Conservation (phyloP, 2,888 invertebrate genomes). For the Dryobotodes eremita region DNA sequence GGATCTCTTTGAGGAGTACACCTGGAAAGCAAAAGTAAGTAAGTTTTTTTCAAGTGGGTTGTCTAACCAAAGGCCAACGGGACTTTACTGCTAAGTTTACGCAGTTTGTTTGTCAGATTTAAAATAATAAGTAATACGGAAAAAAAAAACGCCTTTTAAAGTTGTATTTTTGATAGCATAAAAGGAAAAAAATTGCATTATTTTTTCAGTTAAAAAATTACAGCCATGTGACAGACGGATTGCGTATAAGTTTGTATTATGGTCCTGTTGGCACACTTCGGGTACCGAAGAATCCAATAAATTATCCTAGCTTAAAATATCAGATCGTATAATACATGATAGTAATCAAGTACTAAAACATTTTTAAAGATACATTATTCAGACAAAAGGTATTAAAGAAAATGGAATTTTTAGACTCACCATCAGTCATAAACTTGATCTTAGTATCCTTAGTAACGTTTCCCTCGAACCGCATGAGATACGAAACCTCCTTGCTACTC, state of each 20-base stretch:
- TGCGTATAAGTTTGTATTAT: too few species aligned
- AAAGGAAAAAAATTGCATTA: neutral
- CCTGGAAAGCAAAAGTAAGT: slow-evolving; percentile 84
- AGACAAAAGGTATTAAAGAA: too few species aligned
- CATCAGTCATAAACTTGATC: slow-evolving; percentile 99
- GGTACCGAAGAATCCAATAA: too few species aligned
- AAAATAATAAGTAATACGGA: neutral
- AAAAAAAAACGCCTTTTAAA: too few species aligned
- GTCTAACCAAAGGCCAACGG: neutral
- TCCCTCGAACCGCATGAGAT: slow-evolving; percentile 98
- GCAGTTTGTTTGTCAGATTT: neutral
- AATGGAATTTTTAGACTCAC: slow-evolving; percentile 66
- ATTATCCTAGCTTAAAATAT: too few species aligned
- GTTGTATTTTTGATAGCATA: neutral
- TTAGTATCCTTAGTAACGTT: slow-evolving; percentile 96
- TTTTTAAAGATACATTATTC: too few species aligned
- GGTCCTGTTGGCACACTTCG: too few species aligned
- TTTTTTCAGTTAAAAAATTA: too few species aligned
- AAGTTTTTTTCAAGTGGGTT: neutral
- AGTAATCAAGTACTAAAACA: too few species aligned
- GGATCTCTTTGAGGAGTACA: slow-evolving; percentile 97
- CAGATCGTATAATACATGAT: too few species aligned
- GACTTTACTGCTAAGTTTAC: too few species aligned
- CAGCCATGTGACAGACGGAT: too few species aligned
- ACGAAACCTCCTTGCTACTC: slow-evolving; percentile 94